Percentiles rank a stretch among this genome's conserved stretches.
Conservation (phyloP, 1,140 invertebrate species). For the Drosophila quadrilineata region DNA sequence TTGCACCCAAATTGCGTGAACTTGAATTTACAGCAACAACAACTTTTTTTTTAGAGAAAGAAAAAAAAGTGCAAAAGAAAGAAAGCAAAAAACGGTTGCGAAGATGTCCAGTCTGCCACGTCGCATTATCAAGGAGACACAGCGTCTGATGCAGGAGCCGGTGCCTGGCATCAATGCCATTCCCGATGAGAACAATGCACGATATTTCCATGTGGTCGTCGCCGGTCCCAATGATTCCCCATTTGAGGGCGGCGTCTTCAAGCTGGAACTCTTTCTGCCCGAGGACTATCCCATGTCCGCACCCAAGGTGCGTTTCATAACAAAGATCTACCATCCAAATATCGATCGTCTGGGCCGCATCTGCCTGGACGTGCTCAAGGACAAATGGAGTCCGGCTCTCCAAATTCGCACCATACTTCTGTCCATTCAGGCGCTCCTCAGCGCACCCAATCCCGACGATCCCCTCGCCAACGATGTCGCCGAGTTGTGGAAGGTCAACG, state of each 20-base stretch:
- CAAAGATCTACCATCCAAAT: constrained; percentile 91
- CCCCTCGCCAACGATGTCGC: constrained; percentile 97
- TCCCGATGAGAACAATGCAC: constrained; percentile 95
- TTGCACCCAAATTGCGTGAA: constrained; percentile 9
- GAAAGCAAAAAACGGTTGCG: no score
- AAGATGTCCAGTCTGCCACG: constrained; percentile 90
- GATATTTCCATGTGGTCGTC: constrained; percentile 97
- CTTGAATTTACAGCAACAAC: constrained; percentile 14
- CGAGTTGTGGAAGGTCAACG: constrained; percentile 94
- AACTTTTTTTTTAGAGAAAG: constrained; percentile 6
- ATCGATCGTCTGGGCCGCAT: constrained; percentile 89
- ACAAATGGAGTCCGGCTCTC: constrained; percentile 97
- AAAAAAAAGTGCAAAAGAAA: no score
- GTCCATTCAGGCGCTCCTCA: constrained; percentile 96
- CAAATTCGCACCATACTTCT: constrained; percentile 97
- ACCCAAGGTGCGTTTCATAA: constrained; percentile 90
- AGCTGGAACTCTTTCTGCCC: constrained; percentile 88
- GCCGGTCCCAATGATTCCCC: constrained; percentile 89
- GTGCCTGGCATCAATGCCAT: constrained; percentile 96
- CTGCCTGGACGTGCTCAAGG: constrained; percentile 89
- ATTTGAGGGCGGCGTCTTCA: constrained; percentile 89
- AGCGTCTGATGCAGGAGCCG: constrained; percentile 97
- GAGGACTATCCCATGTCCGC: constrained; percentile 90
- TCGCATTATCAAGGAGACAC: constrained; percentile 97
- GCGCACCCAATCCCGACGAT: constrained; percentile 98